Evolutionary conservation across 1,140 invertebrate species (phyloP).

Genomic region (Pseudomyrmex dendroicus): DNA sequence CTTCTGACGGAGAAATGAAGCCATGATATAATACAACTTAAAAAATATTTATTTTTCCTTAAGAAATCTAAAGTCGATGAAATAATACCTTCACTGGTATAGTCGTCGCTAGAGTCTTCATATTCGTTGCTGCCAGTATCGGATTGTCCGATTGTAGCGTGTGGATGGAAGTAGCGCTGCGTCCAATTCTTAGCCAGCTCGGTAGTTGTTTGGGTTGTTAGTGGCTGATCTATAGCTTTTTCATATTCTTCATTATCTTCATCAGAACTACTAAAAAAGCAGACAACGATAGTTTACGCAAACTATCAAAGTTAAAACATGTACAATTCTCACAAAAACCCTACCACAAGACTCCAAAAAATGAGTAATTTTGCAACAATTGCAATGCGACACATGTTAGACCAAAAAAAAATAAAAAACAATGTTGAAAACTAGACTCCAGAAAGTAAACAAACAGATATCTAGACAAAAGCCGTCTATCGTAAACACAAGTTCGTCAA

Average conservation of each 20-base stretch:
- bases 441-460: no score
- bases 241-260: slow-evolving; percentile 88
- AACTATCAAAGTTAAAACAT: not conserved
- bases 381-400: no score
- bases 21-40: not conserved
- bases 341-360: no score
- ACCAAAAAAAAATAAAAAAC: no score
- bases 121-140: slow-evolving; percentile 85
- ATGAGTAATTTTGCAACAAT: no score
- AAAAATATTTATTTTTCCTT: not conserved
- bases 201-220: slow-evolving; percentile 88
- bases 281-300: slow-evolving; percentile 59
- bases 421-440: no score
- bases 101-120: slow-evolving; percentile 88
- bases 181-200: slow-evolving; percentile 88
- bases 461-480: no score
- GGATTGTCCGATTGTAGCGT: slow-evolving; percentile 79
- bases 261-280: slow-evolving; percentile 85
- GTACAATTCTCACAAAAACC: no score
- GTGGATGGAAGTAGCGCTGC: slow-evolving; percentile 84
- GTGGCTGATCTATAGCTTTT: slow-evolving; percentile 87
- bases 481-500: no score
- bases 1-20: slow-evolving; percentile 82
- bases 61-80: not conserved
- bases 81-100: slow-evolving; percentile 87